Evolutionary conservation across 2,113 vertebrate species (phyloP), one percentile per base, ranked within the genome.

Genomic region (Gadus macrocephalus): DNA sequence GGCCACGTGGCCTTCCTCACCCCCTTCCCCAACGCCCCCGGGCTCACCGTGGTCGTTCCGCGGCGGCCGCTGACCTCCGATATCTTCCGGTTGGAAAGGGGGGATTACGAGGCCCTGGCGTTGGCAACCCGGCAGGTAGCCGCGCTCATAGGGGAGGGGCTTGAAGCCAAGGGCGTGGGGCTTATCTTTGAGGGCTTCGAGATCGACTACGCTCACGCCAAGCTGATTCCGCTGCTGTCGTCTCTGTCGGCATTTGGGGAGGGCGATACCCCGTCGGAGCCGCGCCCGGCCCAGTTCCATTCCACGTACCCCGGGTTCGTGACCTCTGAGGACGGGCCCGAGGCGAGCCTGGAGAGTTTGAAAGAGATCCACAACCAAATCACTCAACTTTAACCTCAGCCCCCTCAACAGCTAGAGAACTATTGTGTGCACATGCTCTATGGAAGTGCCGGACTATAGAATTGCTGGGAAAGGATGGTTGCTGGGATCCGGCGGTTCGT

Each of bases 181-280:
- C 86, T 93, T 1, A 90, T 93, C 49, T 92, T 93, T 63, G 92
- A 93, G 67, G 92, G 92, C 5, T 92, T 83, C 77, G 92, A 92
- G 78, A 89, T 92, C 1, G 89, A 92, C 73, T 93, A 92, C 0
- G 91, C 92, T 74, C 92, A 93, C 0, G 86, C 86, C 25, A 93
- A 93, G 77, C 19, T 93, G 66, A 87, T 92, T 2, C 92, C 92
- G 0, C 78, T 93, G 28, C 64, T 83, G 16, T 19, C 5, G 0
- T 35, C 78, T 0, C 15, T 68, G 15, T 27, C 31, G 4, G 31
- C 71, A 15, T 38, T 58, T 1, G 61, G 15, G 56, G 12, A 17
- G 3, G 20, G 20, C 38, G 42, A n/a, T 14, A 5, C 17, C 11
- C 0, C n/a, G 16, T 5, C 28, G 2, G 19, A 67, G 61, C 22